phyloP scores from a whole-genome alignment of 2,797 vertebrate species.

The Gallirallus australis region DNA sequence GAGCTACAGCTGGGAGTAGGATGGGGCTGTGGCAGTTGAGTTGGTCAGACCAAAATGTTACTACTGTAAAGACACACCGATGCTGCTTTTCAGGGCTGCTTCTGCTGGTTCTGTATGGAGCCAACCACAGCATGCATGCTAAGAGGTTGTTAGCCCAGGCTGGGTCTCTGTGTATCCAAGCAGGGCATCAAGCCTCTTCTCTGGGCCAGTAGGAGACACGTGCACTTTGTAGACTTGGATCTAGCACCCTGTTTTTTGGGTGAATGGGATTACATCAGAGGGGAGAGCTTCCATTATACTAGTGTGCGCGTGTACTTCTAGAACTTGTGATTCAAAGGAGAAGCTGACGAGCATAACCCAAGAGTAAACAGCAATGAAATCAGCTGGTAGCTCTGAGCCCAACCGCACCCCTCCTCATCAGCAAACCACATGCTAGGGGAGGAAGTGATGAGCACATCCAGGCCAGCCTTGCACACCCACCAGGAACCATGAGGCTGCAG shows the following conservation, averaged over 20 bases:
- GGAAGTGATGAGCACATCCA: background rate
- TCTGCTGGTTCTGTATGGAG: background rate
- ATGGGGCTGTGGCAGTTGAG: background rate
- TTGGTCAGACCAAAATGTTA: background rate
- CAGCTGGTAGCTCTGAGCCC: background rate
- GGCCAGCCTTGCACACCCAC: background rate
- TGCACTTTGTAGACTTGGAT: background rate
- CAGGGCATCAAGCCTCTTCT: background rate
- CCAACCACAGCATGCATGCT: fast-evolving
- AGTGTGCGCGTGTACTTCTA: fast-evolving
- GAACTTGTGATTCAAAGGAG: background rate
- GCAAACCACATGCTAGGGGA: background rate
- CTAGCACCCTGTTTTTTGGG: background rate
- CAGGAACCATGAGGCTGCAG: fast-evolving
- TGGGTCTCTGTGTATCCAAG: background rate
- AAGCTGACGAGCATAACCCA: background rate
- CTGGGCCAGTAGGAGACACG: background rate
- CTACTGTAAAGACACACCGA: background rate
- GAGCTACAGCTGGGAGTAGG: background rate
- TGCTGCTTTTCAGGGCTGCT: background rate
- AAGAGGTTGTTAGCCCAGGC: background rate
- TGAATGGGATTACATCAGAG: background rate
- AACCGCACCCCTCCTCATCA: background rate
- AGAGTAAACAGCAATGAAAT: background rate
- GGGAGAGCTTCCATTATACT: background rate